Evolutionary conservation across 2,888 invertebrate genomes (phyloP), one percentile per base, ranked within the genome.

Genomic region (Dynastes maya): DNA sequence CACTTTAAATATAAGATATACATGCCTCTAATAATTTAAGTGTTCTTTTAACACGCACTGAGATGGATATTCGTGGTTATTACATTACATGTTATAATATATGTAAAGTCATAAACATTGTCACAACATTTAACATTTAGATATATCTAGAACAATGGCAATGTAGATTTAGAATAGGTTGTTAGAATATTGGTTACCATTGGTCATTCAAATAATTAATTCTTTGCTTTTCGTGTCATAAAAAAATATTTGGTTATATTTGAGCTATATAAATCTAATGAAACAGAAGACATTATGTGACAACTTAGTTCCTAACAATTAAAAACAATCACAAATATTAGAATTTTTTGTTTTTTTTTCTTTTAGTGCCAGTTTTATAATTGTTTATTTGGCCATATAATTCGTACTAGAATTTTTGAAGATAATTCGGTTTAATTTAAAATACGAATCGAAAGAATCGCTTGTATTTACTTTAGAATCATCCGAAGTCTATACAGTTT

Each of bases 101-200:
- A 45, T 45, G 45, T 45, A 11, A 45, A 45, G 8, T 45, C 45
- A 8, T 45, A 9, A 53, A 71, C 70, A 71, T 71, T 29, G 32
- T 55, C 53, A 71, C 68, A 32, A 71, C 70, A 71, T 53, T 53
- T 27, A 61, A 61, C 45, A 68, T 68, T 45, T 49, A 68, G 45
- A 68, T 32, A 32, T 8, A 45, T 37, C 16, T 68, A 53, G 27
- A 72, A 72, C 58, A 72, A 72, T 61, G 72, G 72, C 72, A 72
- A 72, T 72, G 72, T 72, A 72, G 58, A 72, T 72, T 72, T 72
- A 72, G 72, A 72, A 72, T 72, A 72, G 55, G 40, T 58, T 27
- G 40, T 72, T 72, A 72, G 72, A 72, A 72, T 72, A 72, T 72
- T 16, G 40, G 55, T 72, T 72, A 61, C 27, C 58, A 72, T 72